phyloP scores from a whole-genome alignment of 2,888 invertebrate species.

The Capitulum mitella region DNA sequence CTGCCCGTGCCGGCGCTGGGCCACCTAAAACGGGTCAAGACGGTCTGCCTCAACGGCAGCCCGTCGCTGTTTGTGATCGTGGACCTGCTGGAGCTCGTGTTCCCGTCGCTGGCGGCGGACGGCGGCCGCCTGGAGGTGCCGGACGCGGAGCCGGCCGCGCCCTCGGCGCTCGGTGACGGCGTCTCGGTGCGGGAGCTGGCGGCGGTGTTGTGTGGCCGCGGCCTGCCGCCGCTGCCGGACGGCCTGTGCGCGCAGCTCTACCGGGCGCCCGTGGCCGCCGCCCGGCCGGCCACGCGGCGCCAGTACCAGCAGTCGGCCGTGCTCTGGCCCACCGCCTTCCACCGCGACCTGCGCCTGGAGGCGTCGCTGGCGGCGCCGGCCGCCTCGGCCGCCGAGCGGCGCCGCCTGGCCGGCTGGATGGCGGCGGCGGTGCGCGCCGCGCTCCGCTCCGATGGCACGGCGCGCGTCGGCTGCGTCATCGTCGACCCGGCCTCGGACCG shows the following conservation, averaged over 20 bases:
- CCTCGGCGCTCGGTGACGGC: constrained; percentile 48
- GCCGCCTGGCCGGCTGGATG: constrained; percentile 27
- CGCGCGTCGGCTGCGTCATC: constrained; percentile 51
- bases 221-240: constrained; percentile 26
- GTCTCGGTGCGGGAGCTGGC: constrained; percentile 27
- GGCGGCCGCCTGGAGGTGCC: constrained; percentile 83
- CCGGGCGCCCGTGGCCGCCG: constrained; percentile 48
- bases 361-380: constrained; percentile 53
- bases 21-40: constrained; percentile 34
- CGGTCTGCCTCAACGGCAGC: background rate
- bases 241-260: background rate
- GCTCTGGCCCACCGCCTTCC: constrained; percentile 78
- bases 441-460: background rate
- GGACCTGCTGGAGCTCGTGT: constrained; percentile 56
- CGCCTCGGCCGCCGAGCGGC: constrained; percentile 27
- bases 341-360: constrained; percentile 60
- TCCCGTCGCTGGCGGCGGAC: constrained; percentile 51
- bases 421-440: constrained; percentile 27
- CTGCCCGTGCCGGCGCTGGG: constrained; percentile 31
- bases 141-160: constrained; percentile 60
- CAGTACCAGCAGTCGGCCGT: constrained; percentile 57
- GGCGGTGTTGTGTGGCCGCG: constrained; percentile 23
- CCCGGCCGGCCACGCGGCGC: constrained; percentile 56
- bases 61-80: background rate
- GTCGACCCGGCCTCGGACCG: constrained; percentile 59